Evolutionary conservation across 2,888 invertebrate genomes (phyloP), one percentile per base, ranked within the genome.

Genomic region (Scaptomyza tumidula): DNA sequence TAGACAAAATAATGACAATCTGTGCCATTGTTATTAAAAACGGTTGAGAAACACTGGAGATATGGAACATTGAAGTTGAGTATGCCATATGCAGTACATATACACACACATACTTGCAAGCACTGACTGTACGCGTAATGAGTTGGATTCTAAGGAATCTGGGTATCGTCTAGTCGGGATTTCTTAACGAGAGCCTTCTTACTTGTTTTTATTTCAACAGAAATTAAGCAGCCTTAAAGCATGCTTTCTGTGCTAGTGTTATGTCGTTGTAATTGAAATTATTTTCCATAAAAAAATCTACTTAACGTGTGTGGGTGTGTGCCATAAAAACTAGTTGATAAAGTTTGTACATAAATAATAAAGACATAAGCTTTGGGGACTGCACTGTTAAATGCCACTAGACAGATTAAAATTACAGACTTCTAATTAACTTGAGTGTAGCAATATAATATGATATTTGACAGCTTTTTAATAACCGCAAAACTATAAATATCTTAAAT

Each of bases 401-500:
- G 31, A 49, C 14, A 55, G 61, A 46, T 78, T 44, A 64, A 55
- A 61, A 69, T 58, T 53, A 39, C 55, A 7, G 14, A 10, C 39
- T 2, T 57, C 61, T 53, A 66, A 74, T 55, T 57, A 46, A 45
- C 49, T 50, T 44, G 29, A 14, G 13, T 39, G 29, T 3, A 14
- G 48, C n/a, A n/a, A n/a, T n/a, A n/a, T n/a, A n/a, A n/a, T n/a
- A n/a, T 48, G 44, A 39, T 53, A 24, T 59, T 64, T 55, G 56
- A 63, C 56, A 59, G 65, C 63, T n/a, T n/a, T n/a, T n/a, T n/a
- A n/a, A n/a, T n/a, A n/a, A n/a, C n/a, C n/a, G 45, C 33, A n/a
- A 16, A 73, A 71, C 61, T 64, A 57, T 56, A 78, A 81, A 71
- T 48, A 65, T 61, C 67, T 74, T 68, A 46, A 33, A 48, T 1